A percentile compares a stretch with the other conserved stretches of the same genome.
Conservation (phyloP, 2,113 vertebrate genomes). For the Gallinago undulata region DNA sequence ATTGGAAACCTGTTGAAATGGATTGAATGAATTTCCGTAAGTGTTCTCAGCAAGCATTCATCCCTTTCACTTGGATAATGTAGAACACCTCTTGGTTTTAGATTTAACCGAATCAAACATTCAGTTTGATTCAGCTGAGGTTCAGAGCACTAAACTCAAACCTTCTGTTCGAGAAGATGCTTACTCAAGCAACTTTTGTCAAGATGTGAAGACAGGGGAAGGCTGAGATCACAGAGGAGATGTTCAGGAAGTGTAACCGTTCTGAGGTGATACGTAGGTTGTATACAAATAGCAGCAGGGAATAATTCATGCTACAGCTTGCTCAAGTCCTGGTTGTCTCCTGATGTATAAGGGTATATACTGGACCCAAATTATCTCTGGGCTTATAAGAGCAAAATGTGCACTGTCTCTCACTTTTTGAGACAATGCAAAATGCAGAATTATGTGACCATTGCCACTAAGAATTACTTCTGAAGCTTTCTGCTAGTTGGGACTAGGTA, state of each 20-base stretch:
- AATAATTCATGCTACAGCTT: not conserved
- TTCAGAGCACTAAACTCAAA: not conserved
- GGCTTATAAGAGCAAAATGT: not conserved
- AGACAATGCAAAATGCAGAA: not conserved
- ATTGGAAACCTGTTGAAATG: not conserved
- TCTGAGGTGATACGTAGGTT: rapidly evolving
- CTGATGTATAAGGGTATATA: not conserved
- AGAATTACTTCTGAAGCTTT: not conserved
- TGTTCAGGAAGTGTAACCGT: not conserved
- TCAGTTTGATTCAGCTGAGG: not conserved
- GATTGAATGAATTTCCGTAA: not conserved
- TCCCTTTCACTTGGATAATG: not conserved
- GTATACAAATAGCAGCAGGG: not conserved
- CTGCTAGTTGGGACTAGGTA: not conserved
- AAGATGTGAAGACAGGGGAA: not conserved
- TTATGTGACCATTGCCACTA: not conserved
- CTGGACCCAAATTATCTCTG: not conserved
- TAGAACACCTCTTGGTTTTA: not conserved
- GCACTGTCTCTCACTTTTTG: not conserved
- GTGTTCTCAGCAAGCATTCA: not conserved
- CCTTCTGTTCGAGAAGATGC: not conserved
- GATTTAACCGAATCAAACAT: not conserved
- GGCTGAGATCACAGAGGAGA: not conserved
- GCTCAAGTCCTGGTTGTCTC: not conserved
- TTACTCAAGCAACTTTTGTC: not conserved